These are phyloP conservation scores for Xylophagus ater DNA, from an alignment of 2,888 invertebrate species.

Conservation along the genomic window DNA sequence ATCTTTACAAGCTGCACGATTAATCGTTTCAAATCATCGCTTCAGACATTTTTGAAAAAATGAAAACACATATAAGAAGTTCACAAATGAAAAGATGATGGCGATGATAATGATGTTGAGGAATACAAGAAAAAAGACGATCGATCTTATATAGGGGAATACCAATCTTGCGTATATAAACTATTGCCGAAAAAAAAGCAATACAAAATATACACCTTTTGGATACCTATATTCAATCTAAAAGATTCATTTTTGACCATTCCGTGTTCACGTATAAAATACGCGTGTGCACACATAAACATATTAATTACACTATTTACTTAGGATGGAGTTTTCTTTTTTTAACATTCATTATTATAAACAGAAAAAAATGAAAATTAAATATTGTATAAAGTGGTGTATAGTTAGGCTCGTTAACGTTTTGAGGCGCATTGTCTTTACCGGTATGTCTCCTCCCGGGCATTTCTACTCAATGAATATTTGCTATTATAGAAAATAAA, in stretches of 20 bases:
- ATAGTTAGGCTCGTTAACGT: no score
- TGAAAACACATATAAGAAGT: conserved; percentile 1
- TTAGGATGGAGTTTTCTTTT: conserved; percentile 15
- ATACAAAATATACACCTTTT: background rate
- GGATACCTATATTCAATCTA: no score
- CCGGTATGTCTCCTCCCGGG: background rate
- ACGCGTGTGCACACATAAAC: conserved; percentile 11
- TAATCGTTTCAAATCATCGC: conserved; percentile 17
- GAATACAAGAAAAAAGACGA: conserved; percentile 6
- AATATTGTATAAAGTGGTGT: conserved; percentile 5
- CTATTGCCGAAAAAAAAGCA: conserved; percentile 1
- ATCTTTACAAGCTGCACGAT: conserved; percentile 12
- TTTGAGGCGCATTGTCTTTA: conserved; percentile 10
- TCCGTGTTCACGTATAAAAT: background rate
- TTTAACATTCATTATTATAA: no score
- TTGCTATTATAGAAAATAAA: no score
- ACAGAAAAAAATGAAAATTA: conserved; percentile 7
- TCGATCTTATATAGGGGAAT: background rate
- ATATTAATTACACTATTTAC: conserved; percentile 17
- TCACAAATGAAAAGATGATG: background rate
- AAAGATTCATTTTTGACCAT: background rate
- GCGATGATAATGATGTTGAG: conserved; percentile 2
- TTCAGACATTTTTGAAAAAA: conserved; percentile 7
- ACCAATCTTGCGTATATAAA: background rate
- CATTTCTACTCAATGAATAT: no score